Conservation (phyloP, 2,797 vertebrate species). For the Tenualosa thibaudeaui region DNA sequence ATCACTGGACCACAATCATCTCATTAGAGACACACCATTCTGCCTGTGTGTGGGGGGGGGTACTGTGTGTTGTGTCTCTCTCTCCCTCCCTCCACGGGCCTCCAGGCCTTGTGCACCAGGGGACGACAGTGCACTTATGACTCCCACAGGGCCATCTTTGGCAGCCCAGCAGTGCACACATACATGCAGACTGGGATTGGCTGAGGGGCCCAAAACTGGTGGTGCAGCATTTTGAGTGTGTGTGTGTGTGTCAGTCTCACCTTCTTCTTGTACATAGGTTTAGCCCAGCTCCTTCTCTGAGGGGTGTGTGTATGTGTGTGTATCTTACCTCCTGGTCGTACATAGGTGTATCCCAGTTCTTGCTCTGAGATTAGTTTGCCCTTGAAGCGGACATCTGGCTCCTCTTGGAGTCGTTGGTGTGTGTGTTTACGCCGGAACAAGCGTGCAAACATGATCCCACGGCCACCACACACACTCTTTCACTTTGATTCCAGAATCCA, state of each 20-base stretch:
- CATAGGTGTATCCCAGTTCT: conserved; percentile 82
- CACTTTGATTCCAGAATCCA: neutral
- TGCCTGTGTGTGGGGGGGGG: no score
- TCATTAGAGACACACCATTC: no score
- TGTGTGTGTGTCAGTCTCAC: neutral
- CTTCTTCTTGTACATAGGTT: no score
- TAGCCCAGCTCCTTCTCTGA: neutral
- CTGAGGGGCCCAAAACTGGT: neutral
- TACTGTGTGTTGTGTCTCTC: no score
- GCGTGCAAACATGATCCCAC: conserved; percentile 66
- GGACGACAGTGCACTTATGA: no score
- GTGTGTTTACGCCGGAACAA: conserved; percentile 71
- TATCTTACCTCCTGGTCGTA: conserved; percentile 89
- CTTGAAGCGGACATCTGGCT: conserved; percentile 80
- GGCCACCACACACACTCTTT: neutral
- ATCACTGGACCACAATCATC: no score
- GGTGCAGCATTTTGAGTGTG: neutral
- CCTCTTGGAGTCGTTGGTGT: conserved; percentile 73
- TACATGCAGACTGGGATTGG: neutral
- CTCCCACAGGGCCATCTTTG: no score
- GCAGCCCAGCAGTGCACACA: neutral
- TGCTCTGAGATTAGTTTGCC: conserved; percentile 86
- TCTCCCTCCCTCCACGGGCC: no score
- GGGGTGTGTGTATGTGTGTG: neutral
- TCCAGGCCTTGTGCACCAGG: no score